phyloP scores from a whole-genome alignment of 2,888 invertebrate genomes.

The Eupithecia tripunctaria region DNA sequence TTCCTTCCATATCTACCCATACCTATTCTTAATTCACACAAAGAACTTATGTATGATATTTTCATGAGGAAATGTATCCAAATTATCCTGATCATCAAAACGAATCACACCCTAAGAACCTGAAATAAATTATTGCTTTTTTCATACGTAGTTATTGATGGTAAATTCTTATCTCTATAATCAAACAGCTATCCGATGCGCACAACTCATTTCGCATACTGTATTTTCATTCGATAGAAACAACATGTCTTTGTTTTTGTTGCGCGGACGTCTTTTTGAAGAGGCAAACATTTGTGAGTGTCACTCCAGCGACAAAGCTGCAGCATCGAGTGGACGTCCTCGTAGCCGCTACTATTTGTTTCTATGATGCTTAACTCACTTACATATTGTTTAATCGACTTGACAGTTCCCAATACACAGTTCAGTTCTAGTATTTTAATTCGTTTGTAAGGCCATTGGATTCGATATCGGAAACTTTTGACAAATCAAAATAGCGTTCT shows the following conservation, averaged over 20 bases:
- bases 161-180: background rate
- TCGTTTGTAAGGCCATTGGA: too few species aligned
- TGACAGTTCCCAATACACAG: background rate
- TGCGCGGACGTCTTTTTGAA: constrained; percentile 54
- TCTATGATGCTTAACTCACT: constrained; percentile 12
- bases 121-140: background rate
- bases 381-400: background rate
- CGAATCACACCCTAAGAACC: background rate
- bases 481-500: too few species aligned
- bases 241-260: constrained; percentile 41
- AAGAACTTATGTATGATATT: too few species aligned
- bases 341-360: constrained; percentile 56
- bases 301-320: constrained; percentile 71
- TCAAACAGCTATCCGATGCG: background rate
- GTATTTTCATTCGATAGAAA: constrained; percentile 25
- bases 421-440: background rate
- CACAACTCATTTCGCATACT: background rate
- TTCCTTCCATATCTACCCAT: too few species aligned
- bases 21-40: too few species aligned
- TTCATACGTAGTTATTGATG: background rate
- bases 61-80: too few species aligned
- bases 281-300: constrained; percentile 76
- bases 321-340: constrained; percentile 63
- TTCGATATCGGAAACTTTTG: too few species aligned
- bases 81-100: background rate